A percentile compares a stretch with the other conserved stretches of the same genome.
These are phyloP conservation scores for Sinocyclocheilus grahami DNA, from an alignment of 2,113 vertebrate genomes.

Conservation along the genomic window DNA sequence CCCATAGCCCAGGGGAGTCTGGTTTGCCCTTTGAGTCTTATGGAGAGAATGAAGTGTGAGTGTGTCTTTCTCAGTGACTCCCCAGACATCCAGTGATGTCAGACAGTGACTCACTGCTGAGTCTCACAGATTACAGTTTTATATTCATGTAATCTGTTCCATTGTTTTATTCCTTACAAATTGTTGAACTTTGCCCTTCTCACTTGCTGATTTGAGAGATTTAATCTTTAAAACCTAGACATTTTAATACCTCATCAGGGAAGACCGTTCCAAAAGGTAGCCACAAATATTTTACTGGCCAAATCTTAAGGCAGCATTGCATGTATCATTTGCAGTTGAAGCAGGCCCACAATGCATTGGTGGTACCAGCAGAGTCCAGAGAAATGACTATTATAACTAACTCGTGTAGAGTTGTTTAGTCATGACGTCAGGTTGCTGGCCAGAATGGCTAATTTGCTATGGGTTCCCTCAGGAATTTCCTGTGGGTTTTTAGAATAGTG, in stretches of 20 bases:
- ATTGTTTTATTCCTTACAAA: slow-evolving; percentile 18
- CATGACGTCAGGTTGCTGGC: neutral
- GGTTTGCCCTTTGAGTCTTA: slow-evolving; percentile 47
- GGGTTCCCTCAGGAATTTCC: neutral
- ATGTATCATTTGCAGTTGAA: neutral
- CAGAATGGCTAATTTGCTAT: neutral
- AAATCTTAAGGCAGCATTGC: neutral
- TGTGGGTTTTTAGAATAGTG: neutral
- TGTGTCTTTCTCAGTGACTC: neutral
- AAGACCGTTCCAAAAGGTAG: neutral
- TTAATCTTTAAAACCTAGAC: neutral
- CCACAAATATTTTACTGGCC: neutral
- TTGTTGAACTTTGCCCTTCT: neutral
- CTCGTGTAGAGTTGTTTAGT: neutral
- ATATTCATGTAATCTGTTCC: neutral
- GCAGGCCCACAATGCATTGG: neutral
- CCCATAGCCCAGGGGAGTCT: slow-evolving; percentile 51
- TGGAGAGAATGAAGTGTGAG: slow-evolving; percentile 23
- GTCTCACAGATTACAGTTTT: neutral
- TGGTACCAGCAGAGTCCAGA: neutral
- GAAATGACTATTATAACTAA: neutral
- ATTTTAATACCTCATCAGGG: neutral
- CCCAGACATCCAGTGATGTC: neutral
- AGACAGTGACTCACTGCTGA: neutral
- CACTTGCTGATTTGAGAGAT: neutral